phyloP scores from a whole-genome alignment of 2,113 vertebrate genomes.

The Ceratotherium simum region DNA sequence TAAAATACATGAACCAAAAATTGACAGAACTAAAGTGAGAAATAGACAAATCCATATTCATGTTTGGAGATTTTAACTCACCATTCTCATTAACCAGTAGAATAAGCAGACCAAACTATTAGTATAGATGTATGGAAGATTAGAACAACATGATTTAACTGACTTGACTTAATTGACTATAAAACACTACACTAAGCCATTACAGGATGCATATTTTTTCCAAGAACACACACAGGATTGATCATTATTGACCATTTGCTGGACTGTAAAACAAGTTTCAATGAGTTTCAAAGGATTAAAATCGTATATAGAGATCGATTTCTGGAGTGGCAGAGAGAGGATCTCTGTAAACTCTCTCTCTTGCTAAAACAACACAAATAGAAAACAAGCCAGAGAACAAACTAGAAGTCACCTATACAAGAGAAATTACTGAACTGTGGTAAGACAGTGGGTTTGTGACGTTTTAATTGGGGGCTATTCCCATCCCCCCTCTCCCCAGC shows the following conservation, averaged over 20 bases:
- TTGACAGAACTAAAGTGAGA: neutral
- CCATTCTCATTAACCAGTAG: neutral
- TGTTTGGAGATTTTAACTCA: neutral
- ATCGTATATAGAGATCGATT: neutral
- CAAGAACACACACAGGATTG: neutral
- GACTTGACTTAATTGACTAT: neutral
- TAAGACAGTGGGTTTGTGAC: neutral
- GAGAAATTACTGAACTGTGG: neutral
- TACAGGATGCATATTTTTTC: neutral
- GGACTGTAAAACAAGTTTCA: neutral
- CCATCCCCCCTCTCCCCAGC: neutral
- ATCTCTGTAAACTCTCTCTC: neutral
- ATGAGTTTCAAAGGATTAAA: neutral
- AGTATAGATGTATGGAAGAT: neutral
- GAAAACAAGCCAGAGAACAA: neutral
- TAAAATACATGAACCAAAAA: neutral
- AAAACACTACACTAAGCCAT: neutral
- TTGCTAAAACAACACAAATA: neutral
- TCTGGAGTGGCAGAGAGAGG: neutral
- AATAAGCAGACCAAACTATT: neutral
- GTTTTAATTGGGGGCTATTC: neutral
- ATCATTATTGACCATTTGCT: neutral
- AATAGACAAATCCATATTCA: neutral
- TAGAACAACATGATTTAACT: neutral
- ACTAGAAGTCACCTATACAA: neutral